Evolutionary conservation across 2,113 vertebrate genomes (phyloP), one percentile per base, ranked within the genome.

Genomic region (Pagrus major): DNA sequence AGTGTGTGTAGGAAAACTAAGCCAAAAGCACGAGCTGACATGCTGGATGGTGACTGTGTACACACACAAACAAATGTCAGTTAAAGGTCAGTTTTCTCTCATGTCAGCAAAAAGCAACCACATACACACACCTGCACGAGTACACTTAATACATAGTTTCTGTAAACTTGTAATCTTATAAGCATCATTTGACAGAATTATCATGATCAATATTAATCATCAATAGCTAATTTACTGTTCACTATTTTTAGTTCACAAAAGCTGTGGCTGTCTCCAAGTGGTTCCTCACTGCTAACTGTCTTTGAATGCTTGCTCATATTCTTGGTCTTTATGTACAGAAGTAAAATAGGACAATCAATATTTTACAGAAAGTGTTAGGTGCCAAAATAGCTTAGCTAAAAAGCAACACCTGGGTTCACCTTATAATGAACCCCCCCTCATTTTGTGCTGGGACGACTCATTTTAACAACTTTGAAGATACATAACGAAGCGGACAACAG

Each of bases 51-150:
- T 27, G 47, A 39, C n/a, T 52, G 14, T 27, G 21, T 9, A 20
- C 61, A 31, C 25, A 46, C 42, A 47, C 42, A 47, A 14, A 66
- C 8, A 15, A 33, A 46, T 59, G 5, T 71, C 54, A 59, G 55
- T 33, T 47, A 25, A 49, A 71, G 54, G 54, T 58, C 42, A 60
- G 8, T 49, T 37, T 37, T 72, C 31, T 60, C 42, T 49, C 15
- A 3, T n/a, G 31, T 72, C 55, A 72, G 55, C 71, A 60, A 23
- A 70, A 44, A 42, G 25, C 16, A 20, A 10, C 1, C 14, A 61
- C 15, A 20, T 15, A 39, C 69, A 37, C n/a, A n/a, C n/a, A n/a
- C n/a, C n/a, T n/a, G n/a, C n/a, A n/a, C n/a, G n/a, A n/a, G n/a
- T n/a, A 70, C 51, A 66, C n/a, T 12, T 18, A 51, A 0, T n/a